phyloP scores from a whole-genome alignment of 2,888 invertebrate species.

The Linnaemya tessellans region DNA sequence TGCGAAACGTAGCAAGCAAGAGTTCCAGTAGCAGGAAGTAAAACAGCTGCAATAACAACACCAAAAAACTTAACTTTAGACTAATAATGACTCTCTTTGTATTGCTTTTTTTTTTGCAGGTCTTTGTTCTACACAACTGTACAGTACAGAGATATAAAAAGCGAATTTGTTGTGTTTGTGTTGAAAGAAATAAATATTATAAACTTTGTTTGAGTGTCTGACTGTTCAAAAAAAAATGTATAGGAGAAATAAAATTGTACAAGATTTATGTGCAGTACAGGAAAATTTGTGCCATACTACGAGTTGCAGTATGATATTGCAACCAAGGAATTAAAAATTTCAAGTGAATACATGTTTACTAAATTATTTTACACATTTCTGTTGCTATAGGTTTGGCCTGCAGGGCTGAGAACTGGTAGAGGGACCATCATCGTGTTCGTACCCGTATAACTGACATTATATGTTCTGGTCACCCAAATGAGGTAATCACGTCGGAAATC shows the following conservation, averaged over 20 bases:
- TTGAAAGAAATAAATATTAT: conserved; percentile 59
- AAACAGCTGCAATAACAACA: conserved; percentile 26
- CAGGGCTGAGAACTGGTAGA: no score
- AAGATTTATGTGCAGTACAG: conserved; percentile 52
- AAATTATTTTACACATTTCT: neutral
- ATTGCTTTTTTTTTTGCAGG: neutral
- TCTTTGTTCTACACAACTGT: neutral
- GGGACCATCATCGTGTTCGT: no score
- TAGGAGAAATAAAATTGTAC: conserved; percentile 49
- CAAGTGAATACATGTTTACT: neutral
- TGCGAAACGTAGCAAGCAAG: conserved; percentile 4
- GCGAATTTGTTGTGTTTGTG: conserved; percentile 39
- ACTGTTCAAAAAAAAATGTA: conserved; percentile 53
- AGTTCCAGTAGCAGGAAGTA: conserved; percentile 48
- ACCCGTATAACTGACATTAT: no score
- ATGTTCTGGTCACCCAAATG: no score
- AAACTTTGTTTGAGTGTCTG: conserved; percentile 57
- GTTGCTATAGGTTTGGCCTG: neutral
- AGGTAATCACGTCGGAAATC: no score
- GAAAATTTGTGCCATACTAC: neutral
- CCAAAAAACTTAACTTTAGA: conserved; percentile 36
- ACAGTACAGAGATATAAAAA: conserved; percentile 1
- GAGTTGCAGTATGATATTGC: neutral
- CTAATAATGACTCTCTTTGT: conserved; percentile 30
- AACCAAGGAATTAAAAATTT: neutral